Percentiles rank a stretch among this genome's conserved stretches.
These are phyloP conservation scores for Ostrea denselamellosa DNA, from an alignment of 1,140 invertebrate species.

Conservation along the genomic window DNA sequence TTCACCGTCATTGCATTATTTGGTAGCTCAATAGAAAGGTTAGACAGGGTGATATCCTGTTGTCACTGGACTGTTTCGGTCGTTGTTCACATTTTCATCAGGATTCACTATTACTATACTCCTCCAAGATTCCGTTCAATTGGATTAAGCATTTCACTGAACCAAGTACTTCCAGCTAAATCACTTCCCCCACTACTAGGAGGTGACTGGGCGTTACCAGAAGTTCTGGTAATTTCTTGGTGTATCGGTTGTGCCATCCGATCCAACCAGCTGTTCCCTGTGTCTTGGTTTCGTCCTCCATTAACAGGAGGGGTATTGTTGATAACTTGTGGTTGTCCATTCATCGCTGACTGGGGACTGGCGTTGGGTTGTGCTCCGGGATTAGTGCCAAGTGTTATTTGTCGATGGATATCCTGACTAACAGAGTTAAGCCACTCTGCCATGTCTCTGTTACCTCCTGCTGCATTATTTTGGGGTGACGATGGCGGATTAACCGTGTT, in stretches of 20 bases:
- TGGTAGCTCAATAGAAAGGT: background rate
- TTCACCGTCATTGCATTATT: background rate
- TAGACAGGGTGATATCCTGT: background rate
- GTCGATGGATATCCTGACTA: background rate
- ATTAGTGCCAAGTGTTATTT: background rate
- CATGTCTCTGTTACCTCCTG: background rate
- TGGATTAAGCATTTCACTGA: conserved; percentile 2
- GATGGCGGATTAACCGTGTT: background rate
- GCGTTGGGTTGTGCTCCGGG: background rate
- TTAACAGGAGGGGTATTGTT: background rate
- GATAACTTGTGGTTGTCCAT: background rate
- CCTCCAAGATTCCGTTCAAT: background rate
- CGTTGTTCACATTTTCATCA: background rate
- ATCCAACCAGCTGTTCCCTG: background rate
- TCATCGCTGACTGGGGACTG: background rate
- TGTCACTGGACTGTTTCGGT: background rate
- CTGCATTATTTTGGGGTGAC: background rate
- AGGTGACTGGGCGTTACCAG: background rate
- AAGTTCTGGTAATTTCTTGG: background rate
- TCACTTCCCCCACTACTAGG: background rate
- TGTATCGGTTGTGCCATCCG: background rate
- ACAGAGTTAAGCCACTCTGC: background rate
- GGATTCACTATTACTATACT: background rate
- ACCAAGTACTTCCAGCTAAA: background rate
- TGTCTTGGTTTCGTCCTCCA: background rate